Evolutionary conservation across 2,113 vertebrate genomes (phyloP).

Genomic region (Mormoops blainvillei): DNA sequence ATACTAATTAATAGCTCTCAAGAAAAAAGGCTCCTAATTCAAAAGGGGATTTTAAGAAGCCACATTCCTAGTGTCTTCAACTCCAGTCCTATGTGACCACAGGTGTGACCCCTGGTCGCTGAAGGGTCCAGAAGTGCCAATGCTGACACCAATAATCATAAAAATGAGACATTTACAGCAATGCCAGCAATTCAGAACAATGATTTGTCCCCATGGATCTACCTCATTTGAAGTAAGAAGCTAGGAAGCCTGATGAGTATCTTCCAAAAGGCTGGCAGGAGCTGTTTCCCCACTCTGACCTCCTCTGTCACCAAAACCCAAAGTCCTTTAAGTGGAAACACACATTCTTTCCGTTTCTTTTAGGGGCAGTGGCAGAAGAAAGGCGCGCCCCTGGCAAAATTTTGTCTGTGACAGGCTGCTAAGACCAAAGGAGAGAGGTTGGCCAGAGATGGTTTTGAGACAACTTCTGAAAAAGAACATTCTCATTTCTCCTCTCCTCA

Average conservation of each 20-base stretch:
- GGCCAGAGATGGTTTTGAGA: background rate
- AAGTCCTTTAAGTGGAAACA: background rate
- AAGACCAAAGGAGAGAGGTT: background rate
- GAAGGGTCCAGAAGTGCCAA: background rate
- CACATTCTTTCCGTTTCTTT: constrained; percentile 15
- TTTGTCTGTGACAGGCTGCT: background rate
- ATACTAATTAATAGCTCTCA: background rate
- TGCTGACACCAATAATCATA: rapidly evolving
- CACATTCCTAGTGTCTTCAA: background rate
- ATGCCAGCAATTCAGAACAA: background rate
- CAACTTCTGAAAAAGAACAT: background rate
- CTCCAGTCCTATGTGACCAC: background rate
- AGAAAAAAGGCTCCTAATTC: background rate
- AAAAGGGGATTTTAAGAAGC: constrained; percentile 1
- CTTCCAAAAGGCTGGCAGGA: background rate
- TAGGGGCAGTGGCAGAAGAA: background rate
- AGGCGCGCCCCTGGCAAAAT: background rate
- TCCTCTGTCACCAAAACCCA: background rate
- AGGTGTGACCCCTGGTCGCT: background rate
- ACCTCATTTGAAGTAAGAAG: background rate
- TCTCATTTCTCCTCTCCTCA: background rate
- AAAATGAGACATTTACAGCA: background rate
- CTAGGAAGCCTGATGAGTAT: background rate
- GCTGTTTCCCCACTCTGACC: constrained; percentile 33
- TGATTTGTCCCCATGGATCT: rapidly evolving